phyloP scores from a whole-genome alignment of 1,140 invertebrate species.

The Hypothenemus hampei region DNA sequence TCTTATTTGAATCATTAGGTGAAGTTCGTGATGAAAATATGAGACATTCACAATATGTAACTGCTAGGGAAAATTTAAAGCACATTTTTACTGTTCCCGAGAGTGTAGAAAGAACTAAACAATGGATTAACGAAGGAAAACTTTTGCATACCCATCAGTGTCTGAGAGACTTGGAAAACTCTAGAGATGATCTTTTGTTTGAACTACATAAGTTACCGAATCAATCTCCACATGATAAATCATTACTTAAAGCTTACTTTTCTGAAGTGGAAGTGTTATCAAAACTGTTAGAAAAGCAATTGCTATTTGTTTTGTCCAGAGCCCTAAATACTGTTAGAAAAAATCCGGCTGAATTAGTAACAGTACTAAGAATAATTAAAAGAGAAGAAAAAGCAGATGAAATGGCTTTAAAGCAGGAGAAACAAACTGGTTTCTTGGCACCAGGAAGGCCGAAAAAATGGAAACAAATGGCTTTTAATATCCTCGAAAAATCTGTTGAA shows the following conservation, averaged over 20 bases:
- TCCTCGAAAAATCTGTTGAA: constrained; percentile 77
- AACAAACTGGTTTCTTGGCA: constrained; percentile 82
- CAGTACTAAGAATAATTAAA: constrained; percentile 92
- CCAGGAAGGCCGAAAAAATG: constrained; percentile 91
- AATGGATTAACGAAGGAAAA: constrained; percentile 93
- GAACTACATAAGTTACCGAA: constrained; percentile 92
- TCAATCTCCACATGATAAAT: constrained; percentile 84
- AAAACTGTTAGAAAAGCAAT: constrained; percentile 83
- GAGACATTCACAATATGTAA: constrained; percentile 90
- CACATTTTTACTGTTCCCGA: constrained; percentile 98
- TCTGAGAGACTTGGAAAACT: constrained; percentile 92
- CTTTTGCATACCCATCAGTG: constrained; percentile 88
- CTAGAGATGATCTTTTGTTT: constrained; percentile 90
- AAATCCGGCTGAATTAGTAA: constrained; percentile 94
- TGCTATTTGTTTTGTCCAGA: constrained; percentile 82
- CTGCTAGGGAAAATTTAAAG: constrained; percentile 96
- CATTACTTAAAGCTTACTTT: constrained; percentile 92
- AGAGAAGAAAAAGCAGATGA: constrained; percentile 90
- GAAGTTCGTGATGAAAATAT: constrained; percentile 89
- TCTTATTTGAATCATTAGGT: constrained; percentile 72
- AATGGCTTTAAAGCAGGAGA: constrained; percentile 70
- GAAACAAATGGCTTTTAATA: constrained; percentile 80
- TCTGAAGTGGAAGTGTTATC: constrained; percentile 90
- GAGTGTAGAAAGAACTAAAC: constrained; percentile 90
- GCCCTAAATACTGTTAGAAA: constrained; percentile 91